A percentile compares a stretch with the other conserved stretches of the same genome.
Conservation (phyloP, 1,140 invertebrate genomes). For the Pogonognathellus flavescens region DNA sequence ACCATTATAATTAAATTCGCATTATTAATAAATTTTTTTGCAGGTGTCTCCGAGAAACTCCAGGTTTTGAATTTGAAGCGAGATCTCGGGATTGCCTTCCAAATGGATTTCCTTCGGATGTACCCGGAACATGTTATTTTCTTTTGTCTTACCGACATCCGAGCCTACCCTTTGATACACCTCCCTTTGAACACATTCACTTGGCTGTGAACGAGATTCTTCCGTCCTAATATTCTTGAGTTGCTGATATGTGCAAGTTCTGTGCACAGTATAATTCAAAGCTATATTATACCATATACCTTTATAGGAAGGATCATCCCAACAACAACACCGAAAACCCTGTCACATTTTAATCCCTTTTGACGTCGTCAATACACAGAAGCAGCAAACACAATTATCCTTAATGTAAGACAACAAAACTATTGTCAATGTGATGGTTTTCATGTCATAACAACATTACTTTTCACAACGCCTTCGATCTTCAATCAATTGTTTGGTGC, state of each 20-base stretch:
- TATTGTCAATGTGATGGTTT: background rate
- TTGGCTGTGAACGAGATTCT: conserved; percentile 69
- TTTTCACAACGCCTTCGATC: too few relatives aligned
- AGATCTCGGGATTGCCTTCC: conserved; percentile 84
- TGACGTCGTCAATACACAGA: background rate
- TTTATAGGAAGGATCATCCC: background rate
- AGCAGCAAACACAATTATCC: background rate
- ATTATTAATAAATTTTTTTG: too few relatives aligned
- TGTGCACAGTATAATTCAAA: conserved; percentile 1
- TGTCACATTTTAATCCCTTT: background rate
- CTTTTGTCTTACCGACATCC: conserved; percentile 84
- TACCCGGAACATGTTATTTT: conserved; percentile 88
- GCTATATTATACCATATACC: background rate
- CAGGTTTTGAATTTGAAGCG: conserved; percentile 82
- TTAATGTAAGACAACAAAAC: background rate
- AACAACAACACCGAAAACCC: background rate
- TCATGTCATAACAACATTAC: too few relatives aligned
- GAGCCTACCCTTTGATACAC: conserved; percentile 73
- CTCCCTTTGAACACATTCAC: conserved; percentile 78
- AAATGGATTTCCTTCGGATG: conserved; percentile 84
- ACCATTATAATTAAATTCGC: too few relatives aligned
- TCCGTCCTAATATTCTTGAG: conserved; percentile 28
- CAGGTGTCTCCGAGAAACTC: conserved; percentile 81
- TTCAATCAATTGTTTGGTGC: too few relatives aligned
- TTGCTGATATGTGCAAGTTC: background rate